Evolutionary conservation across 1,140 invertebrate genomes (phyloP).

Genomic region (Euschistus heros): DNA sequence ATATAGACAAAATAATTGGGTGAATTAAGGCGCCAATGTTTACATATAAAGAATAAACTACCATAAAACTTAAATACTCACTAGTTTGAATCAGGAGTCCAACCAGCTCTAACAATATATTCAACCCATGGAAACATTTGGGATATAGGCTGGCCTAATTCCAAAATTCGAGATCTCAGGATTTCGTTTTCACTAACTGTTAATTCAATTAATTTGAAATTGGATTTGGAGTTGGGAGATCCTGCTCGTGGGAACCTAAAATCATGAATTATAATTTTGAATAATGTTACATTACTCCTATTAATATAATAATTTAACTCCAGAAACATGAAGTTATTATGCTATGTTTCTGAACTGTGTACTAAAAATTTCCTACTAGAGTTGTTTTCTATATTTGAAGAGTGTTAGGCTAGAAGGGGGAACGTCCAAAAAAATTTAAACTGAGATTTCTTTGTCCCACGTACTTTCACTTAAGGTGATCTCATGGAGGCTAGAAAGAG

Average conservation of each 20-base stretch:
- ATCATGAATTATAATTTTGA: conserved; percentile 20
- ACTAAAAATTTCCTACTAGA: too few relatives aligned
- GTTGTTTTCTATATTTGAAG: too few relatives aligned
- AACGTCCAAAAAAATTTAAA: too few relatives aligned
- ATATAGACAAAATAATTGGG: too few relatives aligned
- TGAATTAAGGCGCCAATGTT: background rate
- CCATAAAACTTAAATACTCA: conserved; percentile 9
- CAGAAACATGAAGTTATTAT: too few relatives aligned
- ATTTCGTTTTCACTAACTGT: conserved; percentile 55
- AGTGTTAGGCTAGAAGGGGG: too few relatives aligned
- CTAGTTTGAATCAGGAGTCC: conserved; percentile 62
- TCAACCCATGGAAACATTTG: conserved; percentile 83
- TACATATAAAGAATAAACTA: background rate
- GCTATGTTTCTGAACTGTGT: too few relatives aligned
- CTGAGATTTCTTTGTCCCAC: too few relatives aligned
- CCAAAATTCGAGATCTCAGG: conserved; percentile 51
- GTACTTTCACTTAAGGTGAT: too few relatives aligned
- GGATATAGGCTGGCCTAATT: conserved; percentile 59
- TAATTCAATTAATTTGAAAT: conserved; percentile 81
- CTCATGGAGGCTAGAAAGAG: too few relatives aligned
- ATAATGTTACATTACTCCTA: too few relatives aligned
- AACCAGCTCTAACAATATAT: conserved; percentile 85
- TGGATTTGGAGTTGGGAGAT: conserved; percentile 78
- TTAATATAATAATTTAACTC: too few relatives aligned
- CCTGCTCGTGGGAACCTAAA: conserved; percentile 81